Base-by-base conservation (phyloP, 2,113 vertebrate species). In the Picathartes gymnocephalus region DNA sequence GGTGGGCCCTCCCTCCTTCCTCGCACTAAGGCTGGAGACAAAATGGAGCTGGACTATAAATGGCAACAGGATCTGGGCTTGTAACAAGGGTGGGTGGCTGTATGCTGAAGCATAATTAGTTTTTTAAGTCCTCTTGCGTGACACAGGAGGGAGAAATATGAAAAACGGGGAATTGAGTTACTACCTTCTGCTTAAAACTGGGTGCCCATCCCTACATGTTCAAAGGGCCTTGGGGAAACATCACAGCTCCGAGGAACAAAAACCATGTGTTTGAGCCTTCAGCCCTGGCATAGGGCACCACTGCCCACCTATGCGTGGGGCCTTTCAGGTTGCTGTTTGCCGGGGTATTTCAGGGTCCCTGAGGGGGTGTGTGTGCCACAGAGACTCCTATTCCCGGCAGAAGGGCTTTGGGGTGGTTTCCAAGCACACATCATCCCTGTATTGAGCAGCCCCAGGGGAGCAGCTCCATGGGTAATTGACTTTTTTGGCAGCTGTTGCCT, bases 261-360 rank as follows among this genome's bases (percentile, higher is more conserved):
- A 83, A 11, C 37, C 8, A 6, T 6, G 7, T 15, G 15, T 70
- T 31, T 4, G 62, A 61, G 37, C 15, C 22, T 86, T 45, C 45
- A 61, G 64, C n/a, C 18, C 68, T 35, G 54, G 37, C 0, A 3
- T 13, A 21, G 0, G 0, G 3, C 17, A 10, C 9, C 17, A 16
- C 40, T 79, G 40, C 48, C 40, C 31, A 33, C 7, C 45, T 8
- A 1, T 2, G 10, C 0, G 0, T 18, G 30, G 56, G 57, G 37
- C 51, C 25, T 51, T 40, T 61, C 54, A 70, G 16, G 40, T 1
- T 33, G 7, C 21, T 76, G 54, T 47, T 76, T 9, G 33, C 13
- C 45, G 45, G 44, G 23, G 44, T 27, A 6, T 61, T 77, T 64
- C 19, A 22, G 35, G 22, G 15, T 40, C 48, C 39, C 44, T n/a